phyloP scores from a whole-genome alignment of 2,888 invertebrate species.

The Drosophila colorata region DNA sequence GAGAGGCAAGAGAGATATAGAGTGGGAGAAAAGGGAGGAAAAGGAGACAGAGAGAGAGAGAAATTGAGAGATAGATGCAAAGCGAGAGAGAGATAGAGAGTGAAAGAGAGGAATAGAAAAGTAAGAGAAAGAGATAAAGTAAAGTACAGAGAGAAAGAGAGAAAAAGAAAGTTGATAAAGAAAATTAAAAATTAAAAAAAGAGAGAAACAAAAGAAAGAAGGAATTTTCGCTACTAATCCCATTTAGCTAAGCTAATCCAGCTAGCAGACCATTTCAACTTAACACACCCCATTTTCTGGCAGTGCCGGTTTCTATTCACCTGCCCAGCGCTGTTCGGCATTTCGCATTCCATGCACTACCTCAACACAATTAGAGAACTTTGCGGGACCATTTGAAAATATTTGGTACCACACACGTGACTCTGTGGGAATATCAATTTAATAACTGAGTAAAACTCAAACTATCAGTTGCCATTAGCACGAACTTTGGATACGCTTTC shows the following conservation, averaged over 20 bases:
- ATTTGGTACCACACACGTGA: constrained; percentile 56
- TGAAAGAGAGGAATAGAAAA: not conserved
- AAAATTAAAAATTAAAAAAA: not conserved
- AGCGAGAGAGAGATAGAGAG: not conserved
- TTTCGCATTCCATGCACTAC: constrained; percentile 56
- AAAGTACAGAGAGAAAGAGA: too few relatives aligned
- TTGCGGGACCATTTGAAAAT: constrained; percentile 23
- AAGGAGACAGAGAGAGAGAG: not conserved
- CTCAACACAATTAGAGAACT: constrained; percentile 51
- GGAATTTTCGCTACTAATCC: too few relatives aligned
- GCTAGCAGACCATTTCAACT: too few relatives aligned
- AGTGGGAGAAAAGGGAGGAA: not conserved
- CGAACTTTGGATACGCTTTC: constrained; percentile 72
- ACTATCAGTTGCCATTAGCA: constrained; percentile 24
- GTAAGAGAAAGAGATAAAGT: not conserved
- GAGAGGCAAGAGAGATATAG: not conserved
- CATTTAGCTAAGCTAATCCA: too few relatives aligned
- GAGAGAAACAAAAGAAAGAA: not conserved
- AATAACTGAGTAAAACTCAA: constrained; percentile 57
- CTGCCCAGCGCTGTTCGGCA: constrained; percentile 25
- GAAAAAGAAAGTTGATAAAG: not conserved
- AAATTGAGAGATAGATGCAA: not conserved
- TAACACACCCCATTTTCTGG: too few relatives aligned
- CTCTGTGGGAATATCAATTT: constrained; percentile 71
- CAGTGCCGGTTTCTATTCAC: constrained; percentile 15